phyloP scores from a whole-genome alignment of 2,113 vertebrate species.

The Recurvirostra avosetta region DNA sequence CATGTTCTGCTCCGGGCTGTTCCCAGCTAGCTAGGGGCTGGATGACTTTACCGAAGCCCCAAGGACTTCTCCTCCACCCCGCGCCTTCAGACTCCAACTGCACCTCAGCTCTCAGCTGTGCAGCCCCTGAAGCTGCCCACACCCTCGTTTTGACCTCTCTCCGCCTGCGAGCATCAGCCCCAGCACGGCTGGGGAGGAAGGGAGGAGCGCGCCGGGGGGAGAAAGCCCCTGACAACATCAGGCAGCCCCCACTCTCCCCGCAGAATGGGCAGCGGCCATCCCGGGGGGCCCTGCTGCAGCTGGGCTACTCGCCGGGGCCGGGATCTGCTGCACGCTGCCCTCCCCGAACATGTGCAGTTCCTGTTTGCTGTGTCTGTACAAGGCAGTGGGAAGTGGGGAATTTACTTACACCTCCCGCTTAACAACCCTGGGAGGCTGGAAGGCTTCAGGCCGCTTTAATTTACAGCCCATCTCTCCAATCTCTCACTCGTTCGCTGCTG shows the following conservation, averaged over 20 bases:
- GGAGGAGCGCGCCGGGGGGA: constrained; percentile 61
- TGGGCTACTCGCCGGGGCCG: neutral
- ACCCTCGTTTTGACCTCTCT: constrained; percentile 72
- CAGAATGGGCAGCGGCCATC: constrained; percentile 52
- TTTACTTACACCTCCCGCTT: constrained; percentile 76
- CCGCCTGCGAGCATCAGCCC: constrained; percentile 64
- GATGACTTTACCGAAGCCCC: constrained; percentile 12
- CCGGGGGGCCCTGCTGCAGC: constrained; percentile 43
- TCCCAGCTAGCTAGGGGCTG: neutral
- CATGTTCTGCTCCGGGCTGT: constrained; percentile 53
- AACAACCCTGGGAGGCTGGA: constrained; percentile 72
- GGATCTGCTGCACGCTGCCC: constrained; percentile 43
- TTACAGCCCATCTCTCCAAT: constrained; percentile 73
- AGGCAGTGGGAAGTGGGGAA: constrained; percentile 74
- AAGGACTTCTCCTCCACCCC: constrained; percentile 32
- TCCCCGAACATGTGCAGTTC: constrained; percentile 74
- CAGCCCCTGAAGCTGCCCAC: constrained; percentile 64
- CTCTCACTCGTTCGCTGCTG: constrained; percentile 65
- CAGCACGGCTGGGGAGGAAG: constrained; percentile 68
- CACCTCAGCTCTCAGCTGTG: constrained; percentile 68
- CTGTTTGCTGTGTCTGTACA: constrained; percentile 76
- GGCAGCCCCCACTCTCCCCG: constrained; percentile 43
- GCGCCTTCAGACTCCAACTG: constrained; percentile 5
- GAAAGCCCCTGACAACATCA: constrained; percentile 48
- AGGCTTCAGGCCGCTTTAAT: constrained; percentile 72